These are phyloP conservation scores for Malurus leucopterus DNA, from an alignment of 2,797 vertebrate genomes.

Conservation along the genomic window DNA sequence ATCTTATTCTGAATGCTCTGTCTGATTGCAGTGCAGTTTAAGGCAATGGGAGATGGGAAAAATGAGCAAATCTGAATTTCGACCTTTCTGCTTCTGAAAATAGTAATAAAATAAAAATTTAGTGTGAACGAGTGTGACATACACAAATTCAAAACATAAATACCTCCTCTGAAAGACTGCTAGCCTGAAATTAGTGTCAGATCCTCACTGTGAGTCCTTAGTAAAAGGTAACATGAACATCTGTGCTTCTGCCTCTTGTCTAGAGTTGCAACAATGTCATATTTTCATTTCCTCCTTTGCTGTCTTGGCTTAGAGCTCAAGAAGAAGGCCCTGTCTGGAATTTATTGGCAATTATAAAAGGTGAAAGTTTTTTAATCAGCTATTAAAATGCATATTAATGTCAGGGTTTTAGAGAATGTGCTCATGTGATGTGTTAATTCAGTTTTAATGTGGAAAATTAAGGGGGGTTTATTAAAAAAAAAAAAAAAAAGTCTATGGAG, in stretches of 20 bases:
- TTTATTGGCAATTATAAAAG: conserved; percentile 14
- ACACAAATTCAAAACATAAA: background rate
- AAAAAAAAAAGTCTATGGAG: background rate
- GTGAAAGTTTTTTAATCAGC: conserved; percentile 31
- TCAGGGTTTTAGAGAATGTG: background rate
- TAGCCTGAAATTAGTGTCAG: background rate
- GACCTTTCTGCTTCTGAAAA: background rate
- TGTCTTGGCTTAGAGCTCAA: background rate
- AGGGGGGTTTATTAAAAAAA: background rate
- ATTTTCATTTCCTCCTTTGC: background rate
- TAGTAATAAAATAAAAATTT: background rate
- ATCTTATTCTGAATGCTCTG: background rate
- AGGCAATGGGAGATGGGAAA: background rate
- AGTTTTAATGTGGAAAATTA: conserved; percentile 25
- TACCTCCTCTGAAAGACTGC: background rate
- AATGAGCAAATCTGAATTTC: background rate
- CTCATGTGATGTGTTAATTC: conserved; percentile 1
- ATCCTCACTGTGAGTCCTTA: background rate
- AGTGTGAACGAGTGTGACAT: background rate
- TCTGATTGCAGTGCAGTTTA: background rate
- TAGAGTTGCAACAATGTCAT: background rate
- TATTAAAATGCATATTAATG: conserved; percentile 39
- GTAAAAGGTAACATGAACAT: background rate
- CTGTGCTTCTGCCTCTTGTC: background rate
- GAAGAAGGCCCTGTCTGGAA: background rate